Evolutionary conservation across 2,797 vertebrate genomes (phyloP).

Genomic region (Gephyroberyx darwinii): DNA sequence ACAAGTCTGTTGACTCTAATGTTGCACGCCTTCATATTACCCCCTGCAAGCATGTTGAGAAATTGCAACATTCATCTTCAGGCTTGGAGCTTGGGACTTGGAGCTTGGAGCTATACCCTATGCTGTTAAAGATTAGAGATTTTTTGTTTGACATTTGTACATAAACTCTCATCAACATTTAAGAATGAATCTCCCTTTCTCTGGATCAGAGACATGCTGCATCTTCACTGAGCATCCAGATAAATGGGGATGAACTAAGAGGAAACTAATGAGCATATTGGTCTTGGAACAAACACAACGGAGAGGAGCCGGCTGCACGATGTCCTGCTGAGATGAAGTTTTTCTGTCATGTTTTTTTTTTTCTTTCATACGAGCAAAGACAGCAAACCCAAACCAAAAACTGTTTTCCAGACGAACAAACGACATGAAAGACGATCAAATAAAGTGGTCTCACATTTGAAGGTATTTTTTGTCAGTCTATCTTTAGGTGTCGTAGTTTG

Average conservation of each 20-base stretch:
- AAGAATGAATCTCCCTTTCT: slow-evolving; percentile 45
- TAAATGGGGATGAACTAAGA: slow-evolving; percentile 66
- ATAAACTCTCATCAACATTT: slow-evolving; percentile 56
- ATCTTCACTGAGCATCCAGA: slow-evolving; percentile 43
- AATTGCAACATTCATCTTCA: slow-evolving; percentile 34
- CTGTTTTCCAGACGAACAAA: slow-evolving; percentile 47
- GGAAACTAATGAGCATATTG: slow-evolving; percentile 52
- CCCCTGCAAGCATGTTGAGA: slow-evolving; percentile 6
- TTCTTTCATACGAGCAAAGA: slow-evolving; percentile 44
- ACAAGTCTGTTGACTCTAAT: slow-evolving; percentile 24
- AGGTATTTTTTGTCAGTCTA: slow-evolving; percentile 35
- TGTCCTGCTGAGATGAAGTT: slow-evolving; percentile 72
- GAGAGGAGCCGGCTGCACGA: slow-evolving; percentile 38
- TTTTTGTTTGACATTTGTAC: slow-evolving; percentile 43
- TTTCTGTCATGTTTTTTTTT: slow-evolving; percentile 49
- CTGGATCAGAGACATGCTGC: slow-evolving; percentile 27
- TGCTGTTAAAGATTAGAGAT: slow-evolving; percentile 32
- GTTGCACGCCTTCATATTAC: slow-evolving; percentile 7
- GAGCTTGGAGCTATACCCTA: slow-evolving; percentile 25
- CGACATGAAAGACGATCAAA: no score
- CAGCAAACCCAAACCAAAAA: slow-evolving; percentile 59
- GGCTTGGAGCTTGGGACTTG: background rate
- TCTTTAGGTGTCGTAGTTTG: slow-evolving; percentile 25
- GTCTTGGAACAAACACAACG: slow-evolving; percentile 50
- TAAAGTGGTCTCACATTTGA: slow-evolving; percentile 31